Conservation (phyloP, 2,113 vertebrate species). For the Pelmatolapia mariae region DNA sequence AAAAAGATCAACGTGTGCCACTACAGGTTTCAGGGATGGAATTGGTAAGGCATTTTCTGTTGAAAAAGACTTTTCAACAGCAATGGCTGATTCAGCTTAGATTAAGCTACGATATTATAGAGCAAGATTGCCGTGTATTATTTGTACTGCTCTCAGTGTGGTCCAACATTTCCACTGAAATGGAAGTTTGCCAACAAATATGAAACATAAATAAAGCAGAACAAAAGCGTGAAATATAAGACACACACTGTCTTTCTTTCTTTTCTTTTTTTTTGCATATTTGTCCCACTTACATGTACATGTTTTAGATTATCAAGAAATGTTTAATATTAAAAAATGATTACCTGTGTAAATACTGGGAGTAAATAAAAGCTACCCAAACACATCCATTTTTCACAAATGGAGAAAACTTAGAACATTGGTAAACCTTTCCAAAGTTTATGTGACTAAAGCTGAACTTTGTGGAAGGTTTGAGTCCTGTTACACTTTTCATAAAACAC, state of each 20-base stretch:
- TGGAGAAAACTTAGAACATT: neutral
- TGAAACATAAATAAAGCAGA: neutral
- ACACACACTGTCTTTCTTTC: neutral
- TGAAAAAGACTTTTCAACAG: neutral
- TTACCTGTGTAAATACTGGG: neutral
- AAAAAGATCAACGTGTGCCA: neutral
- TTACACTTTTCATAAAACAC: neutral
- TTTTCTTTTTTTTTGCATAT: neutral
- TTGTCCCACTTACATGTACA: neutral
- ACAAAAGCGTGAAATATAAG: neutral
- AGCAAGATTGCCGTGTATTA: neutral
- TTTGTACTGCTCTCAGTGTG: neutral
- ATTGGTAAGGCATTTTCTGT: neutral
- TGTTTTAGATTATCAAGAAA: neutral
- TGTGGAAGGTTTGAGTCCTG: neutral
- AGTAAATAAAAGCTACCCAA: neutral
- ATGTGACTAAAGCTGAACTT: neutral
- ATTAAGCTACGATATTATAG: neutral
- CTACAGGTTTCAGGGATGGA: neutral
- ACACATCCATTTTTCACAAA: neutral
- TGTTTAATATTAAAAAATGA: neutral
- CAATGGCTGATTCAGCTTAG: neutral
- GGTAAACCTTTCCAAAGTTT: neutral
- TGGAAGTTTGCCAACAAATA: neutral
- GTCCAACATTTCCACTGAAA: neutral